A percentile compares a stretch with the other conserved stretches of the same genome.
Conservation (phyloP, 2,888 invertebrate species). For the Ptychoptera contaminata region DNA sequence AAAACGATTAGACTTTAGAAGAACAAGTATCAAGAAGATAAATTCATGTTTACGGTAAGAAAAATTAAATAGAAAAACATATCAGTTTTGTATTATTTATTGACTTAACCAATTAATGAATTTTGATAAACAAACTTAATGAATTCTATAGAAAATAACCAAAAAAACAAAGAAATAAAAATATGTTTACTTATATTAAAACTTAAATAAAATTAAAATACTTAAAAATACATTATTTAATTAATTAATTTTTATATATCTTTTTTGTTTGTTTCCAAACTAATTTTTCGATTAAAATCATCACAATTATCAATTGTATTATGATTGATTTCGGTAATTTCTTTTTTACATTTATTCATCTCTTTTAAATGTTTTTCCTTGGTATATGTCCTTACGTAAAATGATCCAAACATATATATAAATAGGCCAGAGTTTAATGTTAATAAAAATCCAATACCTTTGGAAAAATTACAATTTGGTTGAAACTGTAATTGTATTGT, state of each 20-base stretch:
- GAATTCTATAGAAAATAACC: too few relatives aligned
- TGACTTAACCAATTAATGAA: too few relatives aligned
- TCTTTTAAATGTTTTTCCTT: conserved; percentile 19
- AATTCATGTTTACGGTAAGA: too few relatives aligned
- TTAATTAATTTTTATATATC: background rate
- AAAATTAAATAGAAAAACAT: too few relatives aligned
- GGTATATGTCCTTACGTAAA: conserved; percentile 52
- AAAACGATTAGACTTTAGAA: too few relatives aligned
- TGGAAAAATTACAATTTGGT: conserved; percentile 55
- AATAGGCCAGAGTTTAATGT: conserved; percentile 52
- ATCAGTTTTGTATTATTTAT: too few relatives aligned
- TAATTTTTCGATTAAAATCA: background rate
- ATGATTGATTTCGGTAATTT: conserved; percentile 2
- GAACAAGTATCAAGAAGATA: too few relatives aligned
- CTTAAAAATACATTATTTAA: too few relatives aligned
- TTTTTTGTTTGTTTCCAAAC: background rate
- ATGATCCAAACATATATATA: conserved; percentile 62
- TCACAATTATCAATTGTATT: conserved; percentile 3
- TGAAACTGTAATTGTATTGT: conserved; percentile 46
- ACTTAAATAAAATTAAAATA: too few relatives aligned
- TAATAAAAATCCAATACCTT: conserved; percentile 47
- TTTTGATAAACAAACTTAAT: too few relatives aligned
- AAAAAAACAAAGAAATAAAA: too few relatives aligned
- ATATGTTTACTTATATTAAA: too few relatives aligned
- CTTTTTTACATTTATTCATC: conserved; percentile 1